Evolutionary conservation across 2,797 vertebrate species (phyloP), one percentile per base, ranked within the genome.

Genomic region (Anguilla pacifica): DNA sequence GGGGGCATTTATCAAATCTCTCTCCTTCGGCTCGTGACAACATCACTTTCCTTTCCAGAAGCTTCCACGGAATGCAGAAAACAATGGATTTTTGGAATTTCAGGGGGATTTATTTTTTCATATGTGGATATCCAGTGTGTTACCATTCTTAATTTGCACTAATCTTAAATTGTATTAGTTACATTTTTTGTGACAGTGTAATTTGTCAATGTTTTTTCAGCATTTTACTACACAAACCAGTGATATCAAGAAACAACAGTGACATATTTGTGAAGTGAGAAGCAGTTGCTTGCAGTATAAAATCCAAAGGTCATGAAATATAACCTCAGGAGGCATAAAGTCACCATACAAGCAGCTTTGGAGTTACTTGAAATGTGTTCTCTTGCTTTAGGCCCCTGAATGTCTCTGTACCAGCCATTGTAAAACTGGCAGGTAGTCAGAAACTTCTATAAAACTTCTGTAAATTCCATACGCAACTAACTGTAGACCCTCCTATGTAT

Each of bases 1-100:
- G 39, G 77, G n/a, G 46, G 25, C 43, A n/a, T 51, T 81, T 49
- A 81, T 81, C 77, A 81, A 51, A 81, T 81, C 77, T 49, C 43
- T 81, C 77, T 25, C 9, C 39, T 81, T 25, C 5, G 77, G 43
- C 17, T 49, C 25, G 77, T 81, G 77, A 51, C 35, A 35, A 13
- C 74, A 31, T 35, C 74, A 17, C 35, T 39, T 39, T 17, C 15
- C 74, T 77, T 74, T 77, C 35, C 39, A 77, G 74, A 77, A 15
- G 15, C 35, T 77, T 43, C 70, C 31, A 13, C 31, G 11, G 70
- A 74, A 19, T 19, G 15, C 74, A 77, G 35, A 77, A 77, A 17
- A 43, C 17, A 15, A 39, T 2, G 35, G 17, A 77, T 43, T 72
- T 72, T 9, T 0, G n/a, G 39, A 39, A 39, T 39, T 39, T 39